Base-by-base conservation (phyloP, 30 jellyfish, hydroid and myxozoan species). In the Calvadosia cruxmelitensis region DNA sequence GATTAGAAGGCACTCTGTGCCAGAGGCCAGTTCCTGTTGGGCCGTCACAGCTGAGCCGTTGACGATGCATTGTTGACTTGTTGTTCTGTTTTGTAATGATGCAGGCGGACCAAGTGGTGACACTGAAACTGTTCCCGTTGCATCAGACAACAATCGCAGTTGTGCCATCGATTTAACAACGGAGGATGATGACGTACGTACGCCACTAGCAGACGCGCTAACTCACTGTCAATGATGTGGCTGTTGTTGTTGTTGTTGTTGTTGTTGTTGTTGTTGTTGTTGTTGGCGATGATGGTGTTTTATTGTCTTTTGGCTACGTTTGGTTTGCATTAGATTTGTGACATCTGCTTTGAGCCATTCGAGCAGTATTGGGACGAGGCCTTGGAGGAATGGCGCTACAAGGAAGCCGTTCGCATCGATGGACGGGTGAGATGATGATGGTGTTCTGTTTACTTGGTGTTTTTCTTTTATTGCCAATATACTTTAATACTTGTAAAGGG, bases 281-380 rank as follows among this genome's bases (percentile, higher is more conserved):
- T 42, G 57, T 42, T 20, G 20, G 10, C 57, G 57, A 5, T 42
- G 10, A 20, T 42, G 57, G 10, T 20, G 20, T 20, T 42, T n/a
- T n/a, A n/a, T n/a, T n/a, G n/a, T n/a, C n/a, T n/a, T n/a, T n/a
- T n/a, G n/a, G n/a, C 31, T 27, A 27, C 27, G 32, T 34, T 63
- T 63, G 3, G 28, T 3, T 26, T 67, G 23, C 53, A 36, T 32
- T 49, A 89, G 98, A 79, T 73, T 7, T 89, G 98, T 71, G 61
- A 71, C 49, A 74, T 89, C 33, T 89, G 98, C 36, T 75, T 53
- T 49, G 98, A 89, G 29, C 90, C 83, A 27, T 79, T 89, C 52
- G 98, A 89, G 42, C 93, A 89, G 67, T 89, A 68, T 64, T 89
- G 98, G 98, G 94, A 82, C 63, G 98, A 89, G 67, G 63, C 81